These are phyloP conservation scores for Pangasius djambal DNA, from an alignment of 2,797 vertebrate species.

Conservation along the genomic window DNA sequence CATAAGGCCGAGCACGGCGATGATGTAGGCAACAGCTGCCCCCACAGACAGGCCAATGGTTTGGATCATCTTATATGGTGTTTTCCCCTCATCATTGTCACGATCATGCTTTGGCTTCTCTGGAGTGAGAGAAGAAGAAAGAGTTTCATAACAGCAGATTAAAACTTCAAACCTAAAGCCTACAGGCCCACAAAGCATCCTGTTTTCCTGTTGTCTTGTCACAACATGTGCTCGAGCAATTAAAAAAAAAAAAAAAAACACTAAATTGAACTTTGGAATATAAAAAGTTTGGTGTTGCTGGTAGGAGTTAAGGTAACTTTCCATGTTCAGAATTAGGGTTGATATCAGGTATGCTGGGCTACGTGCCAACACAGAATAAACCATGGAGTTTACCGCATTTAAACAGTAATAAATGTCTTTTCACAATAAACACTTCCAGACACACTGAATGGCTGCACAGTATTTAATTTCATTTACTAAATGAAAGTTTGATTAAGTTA, in stretches of 20 bases:
- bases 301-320: background rate
- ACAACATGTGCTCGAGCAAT: background rate
- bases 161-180: background rate
- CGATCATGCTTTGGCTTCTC: conserved; percentile 79
- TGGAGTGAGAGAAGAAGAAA: conserved; percentile 60
- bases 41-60: conserved; percentile 96
- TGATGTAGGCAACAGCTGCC: conserved; percentile 96
- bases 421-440: background rate
- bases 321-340: background rate
- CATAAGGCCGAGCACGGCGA: conserved; percentile 96
- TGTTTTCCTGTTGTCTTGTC: background rate
- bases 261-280: background rate
- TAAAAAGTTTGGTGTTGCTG: background rate
- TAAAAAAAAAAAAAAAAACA: background rate
- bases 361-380: background rate
- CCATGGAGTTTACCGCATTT: background rate
- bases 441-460: background rate
- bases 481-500: conserved; percentile 21
- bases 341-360: background rate
- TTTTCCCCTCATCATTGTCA: conserved; percentile 71
- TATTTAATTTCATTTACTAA: conserved; percentile 8
- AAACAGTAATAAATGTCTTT: background rate
- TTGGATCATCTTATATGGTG: conserved; percentile 99
- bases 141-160: conserved; percentile 2
- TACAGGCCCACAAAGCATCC: background rate